Evolutionary conservation across 2,797 vertebrate species (phyloP), one percentile per base, ranked within the genome.

Genomic region (Myripristis jacobus): DNA sequence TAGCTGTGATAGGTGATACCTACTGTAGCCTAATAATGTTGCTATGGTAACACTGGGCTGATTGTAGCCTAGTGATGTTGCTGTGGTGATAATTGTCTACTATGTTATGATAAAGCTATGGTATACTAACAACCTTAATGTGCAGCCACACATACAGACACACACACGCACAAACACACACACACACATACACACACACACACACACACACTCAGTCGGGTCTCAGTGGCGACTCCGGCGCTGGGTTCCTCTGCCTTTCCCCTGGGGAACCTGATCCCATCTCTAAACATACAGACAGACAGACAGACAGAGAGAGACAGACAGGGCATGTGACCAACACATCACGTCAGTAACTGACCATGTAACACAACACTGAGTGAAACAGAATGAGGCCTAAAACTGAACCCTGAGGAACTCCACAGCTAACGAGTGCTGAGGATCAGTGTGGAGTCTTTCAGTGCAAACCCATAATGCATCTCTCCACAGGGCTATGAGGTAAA

Each of bases 191-290:
- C 19, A 61, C 34, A 58, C 59, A 54, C 58, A 62, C 51, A 66
- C 24, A 24, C 44, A 51, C 60, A 72, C 59, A 61, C 63, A 61
- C 70, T 66, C 31, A 6, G 10, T 71, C 62, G 34, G 56, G 59
- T 80, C 87, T 91, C 80, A 89, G 62, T 88, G 88, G 83, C 74
- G 86, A 79, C 47, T 66, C 62, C 48, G 65, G 54, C 62, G 86
- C 0, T 44, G 59, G 43, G 41, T 0, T 70, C 25, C 31, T 76
- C 15, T 56, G 61, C 47, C 46, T 63, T 16, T 75, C 11, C 47
- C 59, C 70, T 87, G 85, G 52, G 83, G 43, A 50, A 55, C 21
- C 36, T 80, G 54, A 64, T 90, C 74, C 91, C 91, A 92, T 76
- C 58, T 88, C 91, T 92, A 27, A 15, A 18, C 24, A 22, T 16